Evolutionary conservation across 2,888 invertebrate genomes (phyloP).

Genomic region (Erebia epiphron): DNA sequence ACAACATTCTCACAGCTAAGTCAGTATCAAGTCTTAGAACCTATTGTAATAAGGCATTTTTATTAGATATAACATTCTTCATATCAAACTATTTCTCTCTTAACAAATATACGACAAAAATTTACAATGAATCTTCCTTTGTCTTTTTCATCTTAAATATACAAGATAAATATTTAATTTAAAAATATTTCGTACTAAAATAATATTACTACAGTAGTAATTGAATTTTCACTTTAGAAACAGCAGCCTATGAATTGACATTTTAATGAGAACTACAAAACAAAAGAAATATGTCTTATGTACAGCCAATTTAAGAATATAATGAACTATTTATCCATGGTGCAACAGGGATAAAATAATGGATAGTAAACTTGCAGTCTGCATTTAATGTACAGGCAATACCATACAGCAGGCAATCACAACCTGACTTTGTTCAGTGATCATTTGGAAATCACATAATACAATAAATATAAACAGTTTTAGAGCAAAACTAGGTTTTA

Average conservation of each 20-base stretch:
- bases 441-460: neutral
- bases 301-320: neutral
- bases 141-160: slow-evolving; percentile 61
- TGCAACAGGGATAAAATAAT: neutral
- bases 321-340: slow-evolving; percentile 4
- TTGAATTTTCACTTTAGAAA: slow-evolving; percentile 65
- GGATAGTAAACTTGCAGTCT: slow-evolving; percentile 9
- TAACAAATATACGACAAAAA: slow-evolving; percentile 58
- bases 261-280: slow-evolving; percentile 41
- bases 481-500: neutral
- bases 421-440: slow-evolving; percentile 11
- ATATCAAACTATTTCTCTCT: slow-evolving; percentile 81
- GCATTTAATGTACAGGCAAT: neutral
- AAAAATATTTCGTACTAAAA: slow-evolving; percentile 67
- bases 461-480: neutral
- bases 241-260: slow-evolving; percentile 77
- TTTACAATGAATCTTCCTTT: slow-evolving; percentile 66
- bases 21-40: slow-evolving; percentile 81
- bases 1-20: slow-evolving; percentile 71
- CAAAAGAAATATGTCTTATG: neutral
- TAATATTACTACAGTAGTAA: slow-evolving; percentile 65
- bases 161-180: slow-evolving; percentile 70
- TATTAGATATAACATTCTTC: slow-evolving; percentile 75
- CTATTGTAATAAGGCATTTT: slow-evolving; percentile 82
- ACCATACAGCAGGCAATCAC: neutral